Evolutionary conservation across 2,113 vertebrate species (phyloP).

Genomic region (Pollachius pollachius): DNA sequence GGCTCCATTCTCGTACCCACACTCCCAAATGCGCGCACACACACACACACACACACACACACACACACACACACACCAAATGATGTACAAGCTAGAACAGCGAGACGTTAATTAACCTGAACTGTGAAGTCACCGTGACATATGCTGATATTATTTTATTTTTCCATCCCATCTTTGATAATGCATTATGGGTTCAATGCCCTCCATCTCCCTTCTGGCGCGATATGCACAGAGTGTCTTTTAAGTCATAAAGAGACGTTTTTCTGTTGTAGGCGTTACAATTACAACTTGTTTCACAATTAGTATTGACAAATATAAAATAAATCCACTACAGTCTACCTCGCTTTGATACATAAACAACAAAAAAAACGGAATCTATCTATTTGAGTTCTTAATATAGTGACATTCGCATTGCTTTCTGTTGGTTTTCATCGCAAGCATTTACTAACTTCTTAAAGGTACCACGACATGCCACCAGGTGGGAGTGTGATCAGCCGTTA

Average conservation of each 20-base stretch:
- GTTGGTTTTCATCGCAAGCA: too few species aligned
- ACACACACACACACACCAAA: background rate
- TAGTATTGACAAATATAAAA: background rate
- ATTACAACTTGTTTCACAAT: background rate
- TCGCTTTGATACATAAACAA: too few species aligned
- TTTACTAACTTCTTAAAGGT: too few species aligned
- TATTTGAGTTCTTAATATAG: too few species aligned
- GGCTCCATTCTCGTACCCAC: background rate
- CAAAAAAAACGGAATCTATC: too few species aligned
- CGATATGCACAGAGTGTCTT: background rate
- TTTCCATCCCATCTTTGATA: background rate
- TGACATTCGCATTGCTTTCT: too few species aligned
- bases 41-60: background rate
- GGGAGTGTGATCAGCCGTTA: too few species aligned
- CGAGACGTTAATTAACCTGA: constrained; percentile 1
- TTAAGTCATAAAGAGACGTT: too few species aligned
- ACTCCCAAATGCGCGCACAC: background rate
- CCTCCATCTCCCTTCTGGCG: too few species aligned
- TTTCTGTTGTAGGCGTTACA: too few species aligned
- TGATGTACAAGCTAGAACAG: constrained; percentile 2
- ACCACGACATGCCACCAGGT: too few species aligned
- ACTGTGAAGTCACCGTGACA: constrained; percentile 4
- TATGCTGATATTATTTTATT: background rate
- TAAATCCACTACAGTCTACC: too few species aligned
- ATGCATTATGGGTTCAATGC: background rate